A percentile compares a stretch with the other conserved stretches of the same genome.
Conservation (phyloP, 2,113 vertebrate genomes). For the Orthochromis malagaraziensis region DNA sequence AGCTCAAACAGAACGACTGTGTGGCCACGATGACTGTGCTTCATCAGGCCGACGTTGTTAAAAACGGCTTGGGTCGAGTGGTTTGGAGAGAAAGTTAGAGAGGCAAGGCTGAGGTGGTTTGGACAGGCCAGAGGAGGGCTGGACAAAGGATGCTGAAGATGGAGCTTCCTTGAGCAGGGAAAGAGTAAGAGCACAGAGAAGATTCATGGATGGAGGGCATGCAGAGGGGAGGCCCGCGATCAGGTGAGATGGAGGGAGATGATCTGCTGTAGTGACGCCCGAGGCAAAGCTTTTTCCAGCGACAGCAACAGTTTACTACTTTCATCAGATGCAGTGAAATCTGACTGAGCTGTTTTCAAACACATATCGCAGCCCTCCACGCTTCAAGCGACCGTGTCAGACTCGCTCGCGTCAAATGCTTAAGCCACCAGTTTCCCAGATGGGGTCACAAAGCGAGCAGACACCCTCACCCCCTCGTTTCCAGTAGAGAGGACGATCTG, state of each 20-base stretch:
- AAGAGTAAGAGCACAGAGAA: background rate
- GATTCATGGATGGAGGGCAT: background rate
- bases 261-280: fast-evolving
- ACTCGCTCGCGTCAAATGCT: background rate
- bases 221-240: background rate
- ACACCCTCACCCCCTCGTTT: background rate
- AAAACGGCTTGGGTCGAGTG: background rate
- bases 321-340: background rate
- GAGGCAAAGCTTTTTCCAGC: background rate
- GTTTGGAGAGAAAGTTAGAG: background rate
- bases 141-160: background rate
- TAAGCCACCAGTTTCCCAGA: background rate
- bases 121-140: background rate
- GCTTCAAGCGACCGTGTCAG: fast-evolving
- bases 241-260: background rate
- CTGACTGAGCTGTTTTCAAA: background rate
- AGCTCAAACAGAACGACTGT: background rate
- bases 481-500: background rate
- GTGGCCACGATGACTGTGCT: background rate
- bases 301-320: background rate
- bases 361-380: background rate
- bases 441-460: background rate
- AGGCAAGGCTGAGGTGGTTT: background rate
- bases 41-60: background rate
- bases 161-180: background rate